Evolutionary conservation across 2,113 vertebrate genomes (phyloP), one percentile per base, ranked within the genome.

Genomic region (Phrynosoma platyrhinos): DNA sequence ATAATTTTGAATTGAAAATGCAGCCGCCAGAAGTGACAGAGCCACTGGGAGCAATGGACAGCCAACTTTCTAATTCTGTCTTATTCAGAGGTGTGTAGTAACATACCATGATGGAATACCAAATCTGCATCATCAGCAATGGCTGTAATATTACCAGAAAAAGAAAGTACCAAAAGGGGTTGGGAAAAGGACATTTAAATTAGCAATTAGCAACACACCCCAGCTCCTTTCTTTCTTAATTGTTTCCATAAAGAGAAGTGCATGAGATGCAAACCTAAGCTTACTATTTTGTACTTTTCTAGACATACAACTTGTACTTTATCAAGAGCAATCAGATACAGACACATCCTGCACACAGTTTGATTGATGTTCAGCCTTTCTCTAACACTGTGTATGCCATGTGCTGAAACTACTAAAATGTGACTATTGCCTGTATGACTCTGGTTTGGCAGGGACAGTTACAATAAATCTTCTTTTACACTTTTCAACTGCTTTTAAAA

Each of bases 61-160:
- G 83, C n/a, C 20, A 85, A 32, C 36, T 62, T 84, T 74, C n/a
- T 58, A 53, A 72, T 85, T 85, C 84, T 8, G 10, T 77, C 53
- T 77, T 42, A 58, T 85, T 85, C 84, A 85, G 7, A 12, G 27
- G 25, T 77, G 55, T 77, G 55, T 66, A 78, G 68, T 86, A 66
- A 66, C 62, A n/a, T 74, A 86, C 84, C 74, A 52, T 25, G 40
- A 52, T 25, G 40, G 84, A 78, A 68, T 47, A 52, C 30, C 75
- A 77, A 36, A 78, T 52, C 16, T 52, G 84, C 84, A 78, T 36
- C 25, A 58, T 86, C 47, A 86, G 75, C 84, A 42, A 5, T 47
- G 84, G 25, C 7, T 62, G 3, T 62, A 36, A 77, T 76, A 77
- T 77, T 85, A 47, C 16, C 18, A 32, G n/a, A 75, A 77, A 32